Evolutionary conservation across 1,140 invertebrate genomes (phyloP).

Genomic region (Chlorops oryzae): DNA sequence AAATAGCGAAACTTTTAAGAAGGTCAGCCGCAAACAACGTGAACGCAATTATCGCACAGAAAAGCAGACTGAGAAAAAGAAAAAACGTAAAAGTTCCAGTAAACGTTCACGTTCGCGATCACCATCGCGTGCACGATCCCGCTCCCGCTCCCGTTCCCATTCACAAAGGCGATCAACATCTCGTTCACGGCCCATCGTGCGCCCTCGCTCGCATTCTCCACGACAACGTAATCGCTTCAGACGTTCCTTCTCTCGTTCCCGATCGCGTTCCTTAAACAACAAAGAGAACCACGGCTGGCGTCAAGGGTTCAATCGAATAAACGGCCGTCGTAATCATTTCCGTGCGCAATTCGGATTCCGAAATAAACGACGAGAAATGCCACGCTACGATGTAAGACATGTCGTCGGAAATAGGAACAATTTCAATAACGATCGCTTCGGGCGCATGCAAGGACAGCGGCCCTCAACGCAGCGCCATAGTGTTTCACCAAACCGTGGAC

Average conservation of each 20-base stretch:
- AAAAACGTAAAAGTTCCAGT: constrained; percentile 21
- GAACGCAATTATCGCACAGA: constrained; percentile 76
- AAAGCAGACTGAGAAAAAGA: constrained; percentile 39
- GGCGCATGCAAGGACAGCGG: too few species aligned
- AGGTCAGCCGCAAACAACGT: constrained; percentile 70
- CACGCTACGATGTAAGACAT: constrained; percentile 73
- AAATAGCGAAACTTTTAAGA: constrained; percentile 64
- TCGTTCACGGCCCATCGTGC: not conserved
- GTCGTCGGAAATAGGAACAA: constrained; percentile 70
- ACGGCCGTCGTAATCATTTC: constrained; percentile 5
- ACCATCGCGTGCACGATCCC: not conserved
- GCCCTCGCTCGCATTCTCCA: constrained; percentile 4
- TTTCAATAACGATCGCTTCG: too few species aligned
- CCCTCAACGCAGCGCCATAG: constrained; percentile 41
- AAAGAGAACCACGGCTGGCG: not conserved
- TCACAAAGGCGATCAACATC: constrained; percentile 9
- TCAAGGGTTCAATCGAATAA: not conserved
- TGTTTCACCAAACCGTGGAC: constrained; percentile 24
- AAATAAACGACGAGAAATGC: constrained; percentile 70
- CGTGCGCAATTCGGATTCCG: constrained; percentile 39
- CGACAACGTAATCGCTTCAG: constrained; percentile 22
- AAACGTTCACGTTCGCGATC: constrained; percentile 22
- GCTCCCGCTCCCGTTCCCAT: constrained; percentile 11
- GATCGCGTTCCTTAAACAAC: constrained; percentile 8
- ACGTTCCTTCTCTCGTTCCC: constrained; percentile 15